Evolutionary conservation across 2,888 invertebrate species (phyloP).

Genomic region (Blastobasis lacticolella): DNA sequence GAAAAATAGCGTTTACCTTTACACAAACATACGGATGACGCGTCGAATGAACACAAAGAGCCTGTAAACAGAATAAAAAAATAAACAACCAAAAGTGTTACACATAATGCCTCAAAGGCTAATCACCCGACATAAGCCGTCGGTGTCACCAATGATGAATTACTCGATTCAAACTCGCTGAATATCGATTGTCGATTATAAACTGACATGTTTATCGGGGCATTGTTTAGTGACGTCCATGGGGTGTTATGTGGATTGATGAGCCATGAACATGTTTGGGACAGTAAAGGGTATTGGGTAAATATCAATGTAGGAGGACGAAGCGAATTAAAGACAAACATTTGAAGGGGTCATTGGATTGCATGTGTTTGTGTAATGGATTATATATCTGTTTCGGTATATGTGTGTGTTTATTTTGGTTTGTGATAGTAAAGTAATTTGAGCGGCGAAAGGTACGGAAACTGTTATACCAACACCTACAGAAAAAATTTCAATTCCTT

Average conservation of each 20-base stretch:
- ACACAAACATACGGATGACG: background rate
- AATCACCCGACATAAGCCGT: conserved; percentile 25
- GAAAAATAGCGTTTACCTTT: background rate
- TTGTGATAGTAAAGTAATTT: too few relatives aligned
- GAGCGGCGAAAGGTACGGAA: too few relatives aligned
- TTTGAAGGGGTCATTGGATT: too few relatives aligned
- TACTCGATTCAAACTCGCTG: conserved; percentile 23
- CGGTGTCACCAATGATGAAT: conserved; percentile 34
- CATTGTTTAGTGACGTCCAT: conserved; percentile 6
- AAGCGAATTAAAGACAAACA: too few relatives aligned
- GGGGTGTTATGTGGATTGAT: too few relatives aligned
- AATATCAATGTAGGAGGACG: too few relatives aligned
- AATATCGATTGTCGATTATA: conserved; percentile 42
- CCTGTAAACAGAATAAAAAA: conserved; percentile 10
- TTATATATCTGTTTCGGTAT: too few relatives aligned
- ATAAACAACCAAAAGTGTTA: conserved; percentile 18
- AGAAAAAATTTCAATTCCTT: too few relatives aligned
- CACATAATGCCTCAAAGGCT: conserved; percentile 17
- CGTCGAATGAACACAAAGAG: conserved; percentile 1
- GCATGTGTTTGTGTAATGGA: too few relatives aligned
- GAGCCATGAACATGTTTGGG: background rate
- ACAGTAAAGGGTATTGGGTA: background rate
- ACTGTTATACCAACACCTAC: too few relatives aligned
- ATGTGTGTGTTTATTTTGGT: too few relatives aligned
- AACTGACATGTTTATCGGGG: conserved; percentile 24